Evolutionary conservation across 2,888 invertebrate genomes (phyloP), one percentile per base, ranked within the genome.

Genomic region (Rambutsinella grinnellia): DNA sequence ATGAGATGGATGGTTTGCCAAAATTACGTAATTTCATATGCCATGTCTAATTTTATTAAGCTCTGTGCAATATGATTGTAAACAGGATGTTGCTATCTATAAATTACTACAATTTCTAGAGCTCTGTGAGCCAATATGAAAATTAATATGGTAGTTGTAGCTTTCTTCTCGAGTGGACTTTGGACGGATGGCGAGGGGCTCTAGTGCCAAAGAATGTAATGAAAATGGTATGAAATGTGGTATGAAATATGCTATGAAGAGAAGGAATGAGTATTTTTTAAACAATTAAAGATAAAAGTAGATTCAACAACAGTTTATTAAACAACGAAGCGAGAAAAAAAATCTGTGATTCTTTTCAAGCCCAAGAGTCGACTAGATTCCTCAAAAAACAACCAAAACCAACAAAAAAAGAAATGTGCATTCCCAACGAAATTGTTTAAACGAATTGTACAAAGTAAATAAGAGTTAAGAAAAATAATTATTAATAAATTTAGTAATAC

Each of bases 321-420:
- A 69, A 77, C 57, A 57, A 36, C 36, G 3, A 53, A 44, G 51
- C 67, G 71, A 46, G n/a, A n/a, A 57, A 53, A 28, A 15, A 53
- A 77, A 62, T 70, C 71, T 15, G 15, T 47, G 77, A 62, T 54
- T 57, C 70, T n/a, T 36, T 36, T 27, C 17, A 61, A 71, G 58
- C n/a, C 47, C 54, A 21, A 67, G 19, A n/a, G 77, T 77, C 77
- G 77, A 77, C 77, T 77, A 77, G 77, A 77, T 77, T 71, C 71
- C 77, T 77, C 77, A 77, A 77, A 71, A n/a, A 77, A 58, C 70
- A 71, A 77, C 71, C 66, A 76, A 62, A 57, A 67, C 54, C 60
- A 49, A 72, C 46, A 77, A 67, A 57, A 62, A 57, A 57, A 70
- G 2, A 8, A 19, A 36, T 36, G 54, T 36, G 36, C 36, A 36